phyloP scores from a whole-genome alignment of 2,113 vertebrate genomes.

The Petrocephalus microphthalmus region DNA sequence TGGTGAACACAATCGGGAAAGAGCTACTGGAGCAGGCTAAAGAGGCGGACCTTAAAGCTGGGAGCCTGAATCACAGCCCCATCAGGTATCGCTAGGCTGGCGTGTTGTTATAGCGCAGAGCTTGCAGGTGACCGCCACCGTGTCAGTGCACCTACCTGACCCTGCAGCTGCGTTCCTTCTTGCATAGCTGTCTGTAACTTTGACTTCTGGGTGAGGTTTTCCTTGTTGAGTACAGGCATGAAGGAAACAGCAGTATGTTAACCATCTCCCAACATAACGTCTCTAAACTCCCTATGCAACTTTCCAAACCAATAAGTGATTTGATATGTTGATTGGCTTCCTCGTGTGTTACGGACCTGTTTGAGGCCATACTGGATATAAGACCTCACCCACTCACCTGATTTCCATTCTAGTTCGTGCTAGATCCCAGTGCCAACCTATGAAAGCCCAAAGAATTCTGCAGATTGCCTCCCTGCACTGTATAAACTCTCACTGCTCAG shows the following conservation, averaged over 20 bases:
- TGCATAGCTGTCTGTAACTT: slow-evolving; percentile 3
- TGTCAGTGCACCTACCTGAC: not conserved
- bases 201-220: not conserved
- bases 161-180: not conserved
- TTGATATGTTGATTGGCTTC: not conserved
- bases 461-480: not conserved
- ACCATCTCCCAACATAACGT: not conserved
- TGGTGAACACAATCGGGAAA: not conserved
- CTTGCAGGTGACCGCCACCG: not conserved
- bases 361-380: not conserved
- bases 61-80: not conserved
- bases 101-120: not conserved
- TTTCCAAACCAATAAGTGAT: not conserved
- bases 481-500: not conserved
- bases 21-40: not conserved
- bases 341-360: not conserved
- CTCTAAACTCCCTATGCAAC: not conserved
- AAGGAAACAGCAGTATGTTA: not conserved
- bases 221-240: not conserved
- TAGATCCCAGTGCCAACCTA: not conserved
- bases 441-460: not conserved
- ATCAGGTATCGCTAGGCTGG: not conserved
- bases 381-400: not conserved
- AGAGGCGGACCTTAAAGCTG: not conserved
- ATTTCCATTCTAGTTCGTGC: not conserved